Evolutionary conservation across 2,797 vertebrate genomes (phyloP).

Genomic region (Lepus oiostolus): DNA sequence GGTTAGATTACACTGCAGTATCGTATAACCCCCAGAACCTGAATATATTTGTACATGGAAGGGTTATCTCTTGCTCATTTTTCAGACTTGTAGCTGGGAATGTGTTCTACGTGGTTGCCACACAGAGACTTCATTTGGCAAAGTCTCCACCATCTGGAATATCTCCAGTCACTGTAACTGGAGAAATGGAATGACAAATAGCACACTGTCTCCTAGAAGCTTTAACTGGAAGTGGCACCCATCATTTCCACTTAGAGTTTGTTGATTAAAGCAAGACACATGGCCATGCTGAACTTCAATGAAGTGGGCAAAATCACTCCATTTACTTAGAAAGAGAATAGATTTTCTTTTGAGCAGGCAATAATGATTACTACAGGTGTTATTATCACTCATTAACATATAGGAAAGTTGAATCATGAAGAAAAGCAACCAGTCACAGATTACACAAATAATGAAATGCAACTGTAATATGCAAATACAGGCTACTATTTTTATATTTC

Average conservation of each 20-base stretch:
- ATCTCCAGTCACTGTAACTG: background rate
- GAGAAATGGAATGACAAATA: background rate
- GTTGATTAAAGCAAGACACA: conserved; percentile 37
- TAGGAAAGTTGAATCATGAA: background rate
- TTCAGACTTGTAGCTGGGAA: background rate
- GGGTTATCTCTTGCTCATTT: background rate
- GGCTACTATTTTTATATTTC: background rate
- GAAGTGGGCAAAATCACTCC: background rate
- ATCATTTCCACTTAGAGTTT: background rate
- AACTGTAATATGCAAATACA: background rate
- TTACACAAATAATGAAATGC: background rate
- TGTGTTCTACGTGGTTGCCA: background rate
- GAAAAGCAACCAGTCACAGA: background rate
- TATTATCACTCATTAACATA: background rate
- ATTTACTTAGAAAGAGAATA: background rate
- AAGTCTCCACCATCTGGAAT: background rate
- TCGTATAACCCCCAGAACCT: background rate
- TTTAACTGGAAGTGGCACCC: background rate
- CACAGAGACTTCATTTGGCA: background rate
- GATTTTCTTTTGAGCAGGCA: background rate
- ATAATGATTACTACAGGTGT: background rate
- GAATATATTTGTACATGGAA: background rate
- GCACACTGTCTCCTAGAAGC: background rate
- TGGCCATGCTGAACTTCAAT: background rate
- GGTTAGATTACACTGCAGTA: background rate